phyloP scores from a whole-genome alignment of 2,888 invertebrate species.

The Phengaris alcon region DNA sequence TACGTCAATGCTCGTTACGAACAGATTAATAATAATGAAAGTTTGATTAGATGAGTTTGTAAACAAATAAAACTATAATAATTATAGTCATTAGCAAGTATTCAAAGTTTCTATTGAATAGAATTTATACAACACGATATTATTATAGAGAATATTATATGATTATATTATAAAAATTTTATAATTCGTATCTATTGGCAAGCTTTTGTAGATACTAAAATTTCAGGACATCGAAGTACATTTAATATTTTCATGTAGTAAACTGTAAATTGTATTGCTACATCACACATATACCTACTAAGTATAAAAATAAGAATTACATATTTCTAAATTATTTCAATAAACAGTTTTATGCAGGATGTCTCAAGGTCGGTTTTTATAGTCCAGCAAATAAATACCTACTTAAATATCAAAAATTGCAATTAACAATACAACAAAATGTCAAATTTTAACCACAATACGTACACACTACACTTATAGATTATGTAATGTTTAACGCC shows the following conservation, averaged over 20 bases:
- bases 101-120: conserved; percentile 11
- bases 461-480: too few relatives aligned
- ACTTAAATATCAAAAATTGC: neutral
- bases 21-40: conserved; percentile 9
- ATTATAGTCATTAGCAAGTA: neutral
- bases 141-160: neutral
- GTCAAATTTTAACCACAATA: neutral
- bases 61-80: conserved; percentile 7
- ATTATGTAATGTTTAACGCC: too few relatives aligned
- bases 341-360: neutral
- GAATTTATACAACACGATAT: neutral
- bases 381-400: neutral
- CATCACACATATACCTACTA: neutral
- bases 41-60: neutral
- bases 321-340: neutral
- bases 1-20: neutral
- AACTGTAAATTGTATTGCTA: too few relatives aligned
- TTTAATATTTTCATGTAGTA: too few relatives aligned
- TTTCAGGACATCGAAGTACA: too few relatives aligned
- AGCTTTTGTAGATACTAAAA: too few relatives aligned
- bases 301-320: neutral
- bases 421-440: neutral
- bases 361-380: neutral
- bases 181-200: neutral
- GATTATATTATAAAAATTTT: neutral